Evolutionary conservation across 1,140 invertebrate species (phyloP), one percentile per base, ranked within the genome.

Genomic region (Caenorhabditis remanei): DNA sequence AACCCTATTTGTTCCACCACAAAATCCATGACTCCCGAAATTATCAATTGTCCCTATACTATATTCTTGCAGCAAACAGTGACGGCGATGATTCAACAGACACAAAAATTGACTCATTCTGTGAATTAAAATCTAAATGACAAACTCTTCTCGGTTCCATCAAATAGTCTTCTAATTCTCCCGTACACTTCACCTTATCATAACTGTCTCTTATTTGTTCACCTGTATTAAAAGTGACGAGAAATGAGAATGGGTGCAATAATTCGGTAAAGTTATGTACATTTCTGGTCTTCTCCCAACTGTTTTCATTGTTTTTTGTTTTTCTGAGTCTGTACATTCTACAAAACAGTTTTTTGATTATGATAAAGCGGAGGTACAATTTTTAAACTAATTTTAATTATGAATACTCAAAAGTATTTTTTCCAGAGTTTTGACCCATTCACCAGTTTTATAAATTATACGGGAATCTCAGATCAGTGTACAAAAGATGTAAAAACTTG

Each of bases 401-500:
- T 32, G 32, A 32, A 32, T 32, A 32, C 32, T 32, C 32, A 32
- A 32, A 32, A 32, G 32, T 32, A 2, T 32, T 32, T 32, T 71
- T 71, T 71, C 65, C 65, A 71, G 65, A 43, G 40, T 13, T 40
- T 65, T 24, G 9, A 71, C 6, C 65, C 65, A n/a, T n/a, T 71
- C 40, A 14, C 9, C 11, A 43, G 65, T 19, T 71, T 71, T 19
- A 71, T 71, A 71, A 71, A 71, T 16, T 71, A 71, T 21, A 43
- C 65, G 4, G 16, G 19, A 4, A n/a, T 71, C 8, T 43, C 65
- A 46, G 4, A 14, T 4, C 13, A 46, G 19, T 71, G 65, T 46
- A 71, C 41, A 46, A 71, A 71, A 71, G 65, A 67, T 46, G 19
- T 71, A 21, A 71, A 71, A 71, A 71, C 65, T 19, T 71, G 65